These are phyloP conservation scores for Caracal caracal DNA, from an alignment of 2,113 vertebrate species.

Conservation along the genomic window DNA sequence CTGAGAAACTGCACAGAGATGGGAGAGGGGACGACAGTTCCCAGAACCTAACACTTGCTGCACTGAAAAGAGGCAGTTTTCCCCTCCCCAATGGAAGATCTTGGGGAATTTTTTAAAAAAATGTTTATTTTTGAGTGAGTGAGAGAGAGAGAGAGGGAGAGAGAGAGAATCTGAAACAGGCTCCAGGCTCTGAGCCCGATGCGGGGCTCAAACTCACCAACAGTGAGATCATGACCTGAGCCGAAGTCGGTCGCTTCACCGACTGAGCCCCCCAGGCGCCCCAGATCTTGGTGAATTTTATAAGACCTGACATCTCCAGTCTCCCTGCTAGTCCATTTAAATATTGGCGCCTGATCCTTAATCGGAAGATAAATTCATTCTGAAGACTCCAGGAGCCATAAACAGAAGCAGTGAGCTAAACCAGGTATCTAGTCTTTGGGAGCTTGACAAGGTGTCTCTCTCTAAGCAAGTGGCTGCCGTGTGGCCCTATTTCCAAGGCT, in stretches of 20 bases:
- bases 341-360: background rate
- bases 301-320: background rate
- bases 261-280: too few relatives aligned
- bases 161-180: too few relatives aligned
- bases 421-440: background rate
- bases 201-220: too few relatives aligned
- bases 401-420: background rate
- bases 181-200: too few relatives aligned
- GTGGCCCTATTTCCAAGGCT: background rate
- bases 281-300: background rate
- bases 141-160: too few relatives aligned
- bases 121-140: too few relatives aligned
- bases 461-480: background rate
- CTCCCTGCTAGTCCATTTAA: background rate
- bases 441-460: background rate
- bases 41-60: background rate
- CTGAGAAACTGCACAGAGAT: background rate
- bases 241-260: too few relatives aligned
- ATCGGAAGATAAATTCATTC: background rate
- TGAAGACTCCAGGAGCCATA: background rate
- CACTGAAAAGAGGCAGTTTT: background rate
- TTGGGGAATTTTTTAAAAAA: too few relatives aligned
- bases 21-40: background rate
- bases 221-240: too few relatives aligned
- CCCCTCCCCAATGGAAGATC: rapidly evolving